Evolutionary conservation across 1,140 invertebrate genomes (phyloP), one percentile per base, ranked within the genome.

Genomic region (Drosophila gunungcola): DNA sequence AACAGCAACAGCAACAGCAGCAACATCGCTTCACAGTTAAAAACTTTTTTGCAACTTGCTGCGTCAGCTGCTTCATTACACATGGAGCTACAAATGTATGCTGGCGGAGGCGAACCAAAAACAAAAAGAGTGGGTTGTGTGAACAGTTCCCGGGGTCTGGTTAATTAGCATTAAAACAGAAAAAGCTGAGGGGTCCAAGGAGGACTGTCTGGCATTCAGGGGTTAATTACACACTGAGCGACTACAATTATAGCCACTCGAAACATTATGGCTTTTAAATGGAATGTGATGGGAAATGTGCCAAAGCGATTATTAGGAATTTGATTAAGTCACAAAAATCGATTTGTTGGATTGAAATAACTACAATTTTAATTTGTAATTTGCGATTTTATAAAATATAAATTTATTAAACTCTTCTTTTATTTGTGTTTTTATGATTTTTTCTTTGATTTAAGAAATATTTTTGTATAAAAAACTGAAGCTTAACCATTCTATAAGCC

Each of bases 11-110:
- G 27, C 57, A 60, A n/a, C 12, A 16, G 52, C 56, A 51, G 34
- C 54, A 64, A 48, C 69, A 78, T 48, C 63, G 70, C 57, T 86
- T 81, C 78, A 69, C 73, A 79, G 73, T 73, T 58, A 64, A 89
- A 89, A 80, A 63, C 53, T 86, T 78, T 88, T 73, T 89, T 89
- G 73, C 80, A 85, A 85, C 77, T 80, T 74, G 80, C 80, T 80
- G 77, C 85, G 80, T 89, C 84, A 89, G 85, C 84, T 89, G 85
- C 85, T 90, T 89, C 84, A 89, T 89, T 90, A 84, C 84, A 90
- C 80, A 89, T 68, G 80, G 32, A 56, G 67, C 62, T 72, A 48
- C 81, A 67, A 78, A 65, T 61, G 63, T 55, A 54, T 65, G 58
- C 32, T 64, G 58, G 73, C 52, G 62, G 11, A 27, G 67, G 51